These are phyloP conservation scores for Limenitis camilla DNA, from an alignment of 2,888 invertebrate genomes.

Conservation along the genomic window DNA sequence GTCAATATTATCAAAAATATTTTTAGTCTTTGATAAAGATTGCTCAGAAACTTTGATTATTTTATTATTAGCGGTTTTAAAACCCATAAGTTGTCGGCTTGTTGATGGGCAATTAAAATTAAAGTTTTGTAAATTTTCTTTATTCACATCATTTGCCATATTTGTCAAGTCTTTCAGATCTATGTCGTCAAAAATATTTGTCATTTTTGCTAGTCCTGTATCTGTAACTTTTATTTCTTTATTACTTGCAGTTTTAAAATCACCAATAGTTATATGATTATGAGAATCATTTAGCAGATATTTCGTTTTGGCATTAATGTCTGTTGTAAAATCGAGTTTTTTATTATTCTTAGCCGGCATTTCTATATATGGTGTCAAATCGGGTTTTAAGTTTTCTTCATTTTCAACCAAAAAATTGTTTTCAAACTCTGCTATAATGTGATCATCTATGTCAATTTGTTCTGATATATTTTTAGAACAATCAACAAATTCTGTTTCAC, in stretches of 20 bases:
- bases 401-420: conserved; percentile 35
- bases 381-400: too few species aligned
- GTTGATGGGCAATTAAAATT: not conserved
- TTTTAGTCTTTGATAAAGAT: conserved; percentile 36
- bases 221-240: not conserved
- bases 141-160: not conserved
- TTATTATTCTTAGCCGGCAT: not conserved
- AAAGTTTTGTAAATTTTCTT: not conserved
- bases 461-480: not conserved
- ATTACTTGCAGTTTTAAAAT: conserved; percentile 3
- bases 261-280: not conserved
- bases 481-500: too few species aligned
- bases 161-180: conserved; percentile 1
- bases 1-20: conserved; percentile 34
- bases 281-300: not conserved
- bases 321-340: too few species aligned
- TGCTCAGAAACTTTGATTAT: conserved; percentile 40
- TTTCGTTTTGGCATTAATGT: not conserved
- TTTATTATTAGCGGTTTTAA: conserved; percentile 54
- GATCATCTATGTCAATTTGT: conserved; percentile 18
- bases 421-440: conserved; percentile 22
- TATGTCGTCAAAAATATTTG: conserved; percentile 7
- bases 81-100: conserved; percentile 31
- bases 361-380: too few species aligned
- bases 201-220: not conserved